These are phyloP conservation scores for Polydrusus pterygomalis DNA, from an alignment of 2,888 invertebrate genomes.

Conservation along the genomic window DNA sequence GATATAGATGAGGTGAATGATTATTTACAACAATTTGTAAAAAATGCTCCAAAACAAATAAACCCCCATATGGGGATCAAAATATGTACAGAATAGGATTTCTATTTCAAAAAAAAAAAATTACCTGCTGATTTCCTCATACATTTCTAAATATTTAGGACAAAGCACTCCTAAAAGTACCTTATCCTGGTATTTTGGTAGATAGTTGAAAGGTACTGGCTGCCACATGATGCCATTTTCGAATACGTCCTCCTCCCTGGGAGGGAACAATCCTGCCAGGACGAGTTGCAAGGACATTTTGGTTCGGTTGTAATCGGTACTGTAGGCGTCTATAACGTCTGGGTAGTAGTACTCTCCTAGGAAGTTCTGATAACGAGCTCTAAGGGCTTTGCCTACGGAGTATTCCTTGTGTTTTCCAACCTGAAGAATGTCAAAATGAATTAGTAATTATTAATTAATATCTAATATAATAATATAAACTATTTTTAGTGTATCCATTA, in stretches of 20 bases:
- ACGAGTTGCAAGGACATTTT: conserved; percentile 82
- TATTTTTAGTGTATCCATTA: no score
- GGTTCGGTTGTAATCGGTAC: conserved; percentile 82
- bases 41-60: no score
- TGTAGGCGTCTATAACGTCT: conserved; percentile 76
- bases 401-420: conserved; percentile 69
- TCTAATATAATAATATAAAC: no score
- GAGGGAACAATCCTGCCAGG: conserved; percentile 81
- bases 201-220: conserved; percentile 82
- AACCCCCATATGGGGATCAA: no score
- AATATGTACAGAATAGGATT: no score
- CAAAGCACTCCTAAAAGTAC: conserved; percentile 56
- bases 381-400: conserved; percentile 77
- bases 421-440: no score
- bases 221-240: conserved; percentile 79
- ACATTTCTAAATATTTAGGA: conserved; percentile 59
- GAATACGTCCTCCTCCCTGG: conserved; percentile 75
- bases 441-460: no score
- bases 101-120: not conserved
- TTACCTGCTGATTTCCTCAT: conserved; percentile 53
- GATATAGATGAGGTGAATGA: no score
- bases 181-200: conserved; percentile 67
- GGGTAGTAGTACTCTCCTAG: conserved; percentile 77
- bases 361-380: conserved; percentile 77
- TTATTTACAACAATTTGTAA: no score